These are phyloP conservation scores for Apostichopus parvimensis DNA, from an alignment of 35 echinoderm and acorn worm genomes.

Conservation along the genomic window DNA sequence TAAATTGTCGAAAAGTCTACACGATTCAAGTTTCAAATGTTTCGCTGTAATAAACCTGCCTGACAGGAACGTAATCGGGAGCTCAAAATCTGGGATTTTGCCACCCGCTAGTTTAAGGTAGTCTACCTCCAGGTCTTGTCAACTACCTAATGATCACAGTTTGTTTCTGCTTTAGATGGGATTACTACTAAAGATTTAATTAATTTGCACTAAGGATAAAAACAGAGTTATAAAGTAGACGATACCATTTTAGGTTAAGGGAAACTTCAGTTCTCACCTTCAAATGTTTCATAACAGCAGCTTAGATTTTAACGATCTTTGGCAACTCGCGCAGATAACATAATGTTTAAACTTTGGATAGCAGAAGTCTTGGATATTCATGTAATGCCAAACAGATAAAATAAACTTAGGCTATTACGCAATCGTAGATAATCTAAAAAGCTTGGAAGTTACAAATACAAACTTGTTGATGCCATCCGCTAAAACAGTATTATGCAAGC, in stretches of 20 bases:
- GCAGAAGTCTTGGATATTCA: too few relatives aligned
- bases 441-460: too few relatives aligned
- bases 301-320: too few relatives aligned
- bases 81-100: neutral
- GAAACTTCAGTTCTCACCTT: neutral
- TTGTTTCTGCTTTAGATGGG: neutral
- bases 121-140: neutral
- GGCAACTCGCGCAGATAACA: too few relatives aligned
- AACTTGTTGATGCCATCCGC: too few relatives aligned
- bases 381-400: too few relatives aligned
- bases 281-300: neutral
- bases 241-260: neutral
- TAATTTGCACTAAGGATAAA: neutral
- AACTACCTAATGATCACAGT: neutral
- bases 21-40: neutral
- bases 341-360: too few relatives aligned
- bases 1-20: neutral
- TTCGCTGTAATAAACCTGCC: too few relatives aligned
- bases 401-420: too few relatives aligned
- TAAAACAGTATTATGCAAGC: too few relatives aligned
- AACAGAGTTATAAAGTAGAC: neutral
- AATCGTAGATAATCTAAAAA: too few relatives aligned
- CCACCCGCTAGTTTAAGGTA: neutral
- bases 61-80: neutral
- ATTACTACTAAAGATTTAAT: neutral